A percentile compares a stretch with the other conserved stretches of the same genome.
Conservation (phyloP, 2,113 vertebrate species). For the Strix aluco region DNA sequence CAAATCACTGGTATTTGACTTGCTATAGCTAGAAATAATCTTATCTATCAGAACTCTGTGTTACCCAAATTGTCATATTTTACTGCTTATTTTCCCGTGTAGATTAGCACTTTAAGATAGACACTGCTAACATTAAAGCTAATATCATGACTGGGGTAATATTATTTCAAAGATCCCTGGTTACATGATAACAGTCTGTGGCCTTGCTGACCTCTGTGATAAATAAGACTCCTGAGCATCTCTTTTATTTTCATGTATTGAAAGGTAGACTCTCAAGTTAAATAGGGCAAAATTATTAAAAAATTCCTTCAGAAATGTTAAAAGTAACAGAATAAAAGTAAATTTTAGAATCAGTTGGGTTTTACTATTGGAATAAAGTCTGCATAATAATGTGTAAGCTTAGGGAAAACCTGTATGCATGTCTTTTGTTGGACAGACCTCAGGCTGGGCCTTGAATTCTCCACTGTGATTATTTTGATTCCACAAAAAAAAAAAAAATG, state of each 20-base stretch:
- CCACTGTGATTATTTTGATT: background rate
- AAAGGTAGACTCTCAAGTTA: background rate
- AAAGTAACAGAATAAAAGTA: background rate
- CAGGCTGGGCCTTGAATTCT: background rate
- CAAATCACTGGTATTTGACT: background rate
- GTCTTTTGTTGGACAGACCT: background rate
- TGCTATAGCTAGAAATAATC: background rate
- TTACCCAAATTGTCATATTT: background rate
- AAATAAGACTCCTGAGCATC: background rate
- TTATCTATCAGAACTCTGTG: background rate
- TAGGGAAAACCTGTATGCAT: background rate
- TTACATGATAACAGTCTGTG: background rate
- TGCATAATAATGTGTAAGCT: background rate
- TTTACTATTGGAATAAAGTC: background rate
- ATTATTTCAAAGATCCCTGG: background rate
- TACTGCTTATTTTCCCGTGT: background rate
- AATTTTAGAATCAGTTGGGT: background rate
- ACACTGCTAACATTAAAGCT: background rate
- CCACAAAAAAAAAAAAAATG: background rate
- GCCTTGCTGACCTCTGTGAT: background rate
- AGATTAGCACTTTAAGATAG: background rate
- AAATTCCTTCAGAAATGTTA: background rate
- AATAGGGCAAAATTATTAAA: background rate
- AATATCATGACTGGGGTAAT: background rate
- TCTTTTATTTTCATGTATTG: background rate